phyloP scores from a whole-genome alignment of 1,140 invertebrate species.

The Halesus radiatus region DNA sequence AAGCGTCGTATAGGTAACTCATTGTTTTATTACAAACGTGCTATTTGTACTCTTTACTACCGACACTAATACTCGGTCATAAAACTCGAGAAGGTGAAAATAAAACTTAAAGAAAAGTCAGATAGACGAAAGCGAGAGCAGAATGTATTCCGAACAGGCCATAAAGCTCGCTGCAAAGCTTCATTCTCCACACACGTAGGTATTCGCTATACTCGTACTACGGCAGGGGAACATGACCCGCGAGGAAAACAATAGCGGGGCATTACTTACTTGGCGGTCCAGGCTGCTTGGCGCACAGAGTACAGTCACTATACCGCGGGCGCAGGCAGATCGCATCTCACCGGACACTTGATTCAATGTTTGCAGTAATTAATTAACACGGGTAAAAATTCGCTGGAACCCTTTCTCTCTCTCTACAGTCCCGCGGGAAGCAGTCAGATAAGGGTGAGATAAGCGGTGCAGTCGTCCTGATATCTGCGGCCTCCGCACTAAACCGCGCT shows the following conservation, averaged over 20 bases:
- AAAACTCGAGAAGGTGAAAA: slow-evolving; percentile 40
- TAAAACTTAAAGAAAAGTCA: slow-evolving; percentile 38
- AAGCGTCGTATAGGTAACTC: slow-evolving; percentile 22
- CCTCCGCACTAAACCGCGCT: background rate
- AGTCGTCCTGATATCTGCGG: background rate
- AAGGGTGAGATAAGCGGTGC: background rate
- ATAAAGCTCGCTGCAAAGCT: slow-evolving; percentile 13
- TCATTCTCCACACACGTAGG: slow-evolving; percentile 16
- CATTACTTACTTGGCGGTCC: slow-evolving; percentile 16
- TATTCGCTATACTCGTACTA: background rate
- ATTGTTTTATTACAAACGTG: slow-evolving; percentile 37
- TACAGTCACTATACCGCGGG: background rate
- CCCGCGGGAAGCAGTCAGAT: background rate
- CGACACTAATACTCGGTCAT: slow-evolving; percentile 34
- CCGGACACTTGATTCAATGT: background rate
- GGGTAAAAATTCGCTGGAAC: background rate
- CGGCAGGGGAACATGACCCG: background rate
- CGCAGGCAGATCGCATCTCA: background rate
- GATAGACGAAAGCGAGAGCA: slow-evolving; percentile 36
- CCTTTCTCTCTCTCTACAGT: background rate
- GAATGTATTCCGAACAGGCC: slow-evolving; percentile 32
- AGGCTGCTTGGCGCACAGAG: background rate
- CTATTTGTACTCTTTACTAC: slow-evolving; percentile 37
- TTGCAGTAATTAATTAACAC: background rate
- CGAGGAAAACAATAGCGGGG: background rate